phyloP scores from a whole-genome alignment of 2,797 vertebrate species.

The Acridotheres tristis region DNA sequence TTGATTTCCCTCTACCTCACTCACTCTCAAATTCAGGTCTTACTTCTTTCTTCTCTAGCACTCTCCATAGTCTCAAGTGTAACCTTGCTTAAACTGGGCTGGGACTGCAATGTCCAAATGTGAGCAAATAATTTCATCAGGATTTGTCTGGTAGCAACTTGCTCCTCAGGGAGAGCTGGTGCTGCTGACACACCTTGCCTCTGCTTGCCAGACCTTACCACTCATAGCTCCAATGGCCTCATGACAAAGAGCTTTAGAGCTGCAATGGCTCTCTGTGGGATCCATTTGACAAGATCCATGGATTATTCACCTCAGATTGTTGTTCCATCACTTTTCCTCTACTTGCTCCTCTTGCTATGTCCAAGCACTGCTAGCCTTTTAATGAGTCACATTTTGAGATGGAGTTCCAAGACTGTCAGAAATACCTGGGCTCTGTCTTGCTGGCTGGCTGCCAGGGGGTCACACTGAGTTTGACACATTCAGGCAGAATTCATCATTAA shows the following conservation, averaged over 20 bases:
- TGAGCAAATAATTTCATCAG: not conserved
- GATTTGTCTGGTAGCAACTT: not conserved
- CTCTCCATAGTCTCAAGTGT: not conserved
- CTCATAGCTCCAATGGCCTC: not conserved
- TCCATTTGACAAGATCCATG: not conserved
- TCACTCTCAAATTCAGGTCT: not conserved
- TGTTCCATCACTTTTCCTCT: not conserved
- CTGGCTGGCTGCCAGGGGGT: not conserved
- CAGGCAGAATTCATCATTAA: not conserved
- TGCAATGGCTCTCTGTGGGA: not conserved
- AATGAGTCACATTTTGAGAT: not conserved
- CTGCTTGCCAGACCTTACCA: not conserved
- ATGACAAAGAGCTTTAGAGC: not conserved
- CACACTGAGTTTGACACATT: fast-evolving
- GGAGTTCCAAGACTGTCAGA: not conserved
- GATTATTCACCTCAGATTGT: not conserved
- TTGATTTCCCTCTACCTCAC: not conserved
- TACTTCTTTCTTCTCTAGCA: not conserved
- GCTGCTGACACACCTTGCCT: not conserved
- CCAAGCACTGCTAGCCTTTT: not conserved
- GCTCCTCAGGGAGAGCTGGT: not conserved
- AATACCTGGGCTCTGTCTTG: not conserved
- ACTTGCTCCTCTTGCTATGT: not conserved
- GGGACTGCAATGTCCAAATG: not conserved
- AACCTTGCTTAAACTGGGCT: not conserved